Evolutionary conservation across 2,797 vertebrate species (phyloP).

Genomic region (Siniperca obscura): DNA sequence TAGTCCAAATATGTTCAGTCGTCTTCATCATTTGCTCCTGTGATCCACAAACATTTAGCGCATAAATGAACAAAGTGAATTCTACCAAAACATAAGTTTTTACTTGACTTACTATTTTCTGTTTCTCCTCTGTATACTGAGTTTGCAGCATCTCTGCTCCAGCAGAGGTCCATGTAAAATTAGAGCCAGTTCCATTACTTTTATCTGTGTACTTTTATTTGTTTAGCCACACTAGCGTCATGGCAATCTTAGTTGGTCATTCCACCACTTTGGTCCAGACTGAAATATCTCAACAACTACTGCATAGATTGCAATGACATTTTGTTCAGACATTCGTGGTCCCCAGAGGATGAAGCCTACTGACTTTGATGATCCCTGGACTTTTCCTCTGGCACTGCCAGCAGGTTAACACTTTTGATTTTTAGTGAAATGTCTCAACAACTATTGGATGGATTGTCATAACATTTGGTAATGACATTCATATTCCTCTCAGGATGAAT

Average conservation of each 20-base stretch:
- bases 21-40: slow-evolving; percentile 43
- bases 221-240: not conserved
- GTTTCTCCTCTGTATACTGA: not conserved
- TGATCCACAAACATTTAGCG: slow-evolving; percentile 23
- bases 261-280: not conserved
- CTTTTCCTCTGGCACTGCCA: too few species aligned
- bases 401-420: too few species aligned
- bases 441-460: too few species aligned
- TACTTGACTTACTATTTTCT: not conserved
- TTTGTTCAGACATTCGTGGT: not conserved
- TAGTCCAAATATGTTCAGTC: slow-evolving; percentile 3
- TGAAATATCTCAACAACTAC: not conserved
- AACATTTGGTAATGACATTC: too few species aligned
- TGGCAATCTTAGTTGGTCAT: not conserved
- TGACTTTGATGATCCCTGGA: not conserved
- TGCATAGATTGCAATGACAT: not conserved
- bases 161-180: slow-evolving; percentile 3
- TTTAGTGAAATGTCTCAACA: too few species aligned
- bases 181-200: not conserved
- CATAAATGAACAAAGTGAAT: slow-evolving; percentile 17
- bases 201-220: not conserved
- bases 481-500: too few species aligned
- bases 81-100: slow-evolving; percentile 6
- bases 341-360: not conserved
- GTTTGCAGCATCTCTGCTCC: slow-evolving; percentile 4